Evolutionary conservation across 2,888 invertebrate species (phyloP).

Genomic region (Idaea dimidiata): DNA sequence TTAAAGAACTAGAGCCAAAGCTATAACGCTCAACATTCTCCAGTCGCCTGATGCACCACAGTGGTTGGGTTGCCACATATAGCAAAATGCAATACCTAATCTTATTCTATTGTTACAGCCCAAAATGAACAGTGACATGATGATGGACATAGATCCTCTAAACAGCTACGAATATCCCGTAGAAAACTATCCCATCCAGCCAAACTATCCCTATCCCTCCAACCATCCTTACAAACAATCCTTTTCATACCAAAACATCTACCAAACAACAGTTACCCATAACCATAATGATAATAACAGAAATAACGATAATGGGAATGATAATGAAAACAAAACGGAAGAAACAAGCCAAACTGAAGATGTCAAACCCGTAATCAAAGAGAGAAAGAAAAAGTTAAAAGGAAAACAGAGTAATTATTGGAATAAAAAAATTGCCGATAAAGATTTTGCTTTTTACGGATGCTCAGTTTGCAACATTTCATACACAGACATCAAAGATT

Average conservation of each 20-base stretch:
- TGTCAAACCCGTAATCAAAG: slow-evolving; percentile 2
- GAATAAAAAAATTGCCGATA: slow-evolving; percentile 62
- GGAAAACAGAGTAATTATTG: slow-evolving; percentile 55
- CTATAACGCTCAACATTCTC: no score
- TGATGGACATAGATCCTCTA: slow-evolving; percentile 56
- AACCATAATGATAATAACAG: slow-evolving; percentile 10
- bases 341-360: slow-evolving; percentile 8
- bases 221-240: slow-evolving; percentile 7
- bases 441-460: slow-evolving; percentile 63
- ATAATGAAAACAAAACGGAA: background rate
- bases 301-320: background rate
- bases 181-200: slow-evolving; percentile 27
- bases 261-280: slow-evolving; percentile 20
- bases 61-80: background rate
- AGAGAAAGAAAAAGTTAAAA: slow-evolving; percentile 18
- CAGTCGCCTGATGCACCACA: background rate
- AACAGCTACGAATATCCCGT: slow-evolving; percentile 47
- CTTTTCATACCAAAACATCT: slow-evolving; percentile 34
- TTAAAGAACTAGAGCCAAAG: no score
- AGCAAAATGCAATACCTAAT: background rate
- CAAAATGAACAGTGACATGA: slow-evolving; percentile 44
- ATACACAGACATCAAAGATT: slow-evolving; percentile 45
- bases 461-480: slow-evolving; percentile 66
- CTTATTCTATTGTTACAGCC: slow-evolving; percentile 22
- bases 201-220: slow-evolving; percentile 13